Conservation (phyloP, 2,888 invertebrate species). For the Trimorus sp. region DNA sequence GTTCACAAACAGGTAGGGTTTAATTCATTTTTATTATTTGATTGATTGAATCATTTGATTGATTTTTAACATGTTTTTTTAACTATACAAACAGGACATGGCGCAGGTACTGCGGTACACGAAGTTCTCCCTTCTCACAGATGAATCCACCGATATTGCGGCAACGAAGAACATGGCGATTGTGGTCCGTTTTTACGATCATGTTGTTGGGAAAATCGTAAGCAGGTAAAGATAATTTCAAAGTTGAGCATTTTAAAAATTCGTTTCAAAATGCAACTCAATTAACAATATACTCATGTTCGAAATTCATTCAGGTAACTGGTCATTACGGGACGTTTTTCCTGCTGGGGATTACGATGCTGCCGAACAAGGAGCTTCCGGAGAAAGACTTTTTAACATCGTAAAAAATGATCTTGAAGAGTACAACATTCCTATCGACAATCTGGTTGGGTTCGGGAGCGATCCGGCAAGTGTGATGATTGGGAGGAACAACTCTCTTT, state of each 20-base stretch:
- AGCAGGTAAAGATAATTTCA: neutral
- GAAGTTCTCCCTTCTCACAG: slow-evolving; percentile 4
- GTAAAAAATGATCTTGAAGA: slow-evolving; percentile 48
- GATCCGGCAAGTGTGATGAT: slow-evolving; percentile 68
- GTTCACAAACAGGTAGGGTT: slow-evolving; percentile 16
- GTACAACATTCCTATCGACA: slow-evolving; percentile 55
- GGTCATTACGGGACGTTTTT: slow-evolving; percentile 67
- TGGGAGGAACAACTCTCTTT: slow-evolving; percentile 70
- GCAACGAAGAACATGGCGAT: slow-evolving; percentile 48
- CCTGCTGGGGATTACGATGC: slow-evolving; percentile 23
- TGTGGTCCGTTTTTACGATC: slow-evolving; percentile 2
- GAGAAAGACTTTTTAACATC: slow-evolving; percentile 5
- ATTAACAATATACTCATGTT: slow-evolving; percentile 6
- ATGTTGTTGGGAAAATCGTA: no score
- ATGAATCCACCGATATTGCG: slow-evolving; percentile 22
- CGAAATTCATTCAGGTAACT: slow-evolving; percentile 30
- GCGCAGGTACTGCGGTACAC: neutral
- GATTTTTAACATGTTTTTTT: no score
- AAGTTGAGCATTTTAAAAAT: no score
- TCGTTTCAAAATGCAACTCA: no score
- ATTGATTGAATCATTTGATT: no score
- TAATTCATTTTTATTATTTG: no score
- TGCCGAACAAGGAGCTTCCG: slow-evolving; percentile 36
- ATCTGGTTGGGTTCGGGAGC: slow-evolving; percentile 71
- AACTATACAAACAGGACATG: no score